Conservation (phyloP, 2,113 vertebrate species). For the Tenrec ecaudatus region DNA sequence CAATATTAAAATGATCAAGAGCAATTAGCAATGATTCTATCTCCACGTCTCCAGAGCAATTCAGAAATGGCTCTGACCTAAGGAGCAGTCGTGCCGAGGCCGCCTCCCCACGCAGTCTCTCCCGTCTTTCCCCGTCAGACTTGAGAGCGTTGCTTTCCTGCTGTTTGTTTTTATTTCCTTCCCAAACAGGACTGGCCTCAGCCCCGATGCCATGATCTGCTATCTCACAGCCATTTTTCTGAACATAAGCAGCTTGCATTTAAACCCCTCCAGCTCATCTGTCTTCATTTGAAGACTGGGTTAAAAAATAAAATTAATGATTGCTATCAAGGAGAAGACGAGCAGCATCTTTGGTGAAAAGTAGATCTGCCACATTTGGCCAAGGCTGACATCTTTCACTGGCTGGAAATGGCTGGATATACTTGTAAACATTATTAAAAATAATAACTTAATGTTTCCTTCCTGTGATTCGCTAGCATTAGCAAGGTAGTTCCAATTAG, state of each 20-base stretch:
- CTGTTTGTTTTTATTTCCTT: slow-evolving; percentile 72
- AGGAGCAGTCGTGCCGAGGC: background rate
- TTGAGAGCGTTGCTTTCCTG: slow-evolving; percentile 14
- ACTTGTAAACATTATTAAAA: slow-evolving; percentile 98
- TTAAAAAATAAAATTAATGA: slow-evolving; percentile 97
- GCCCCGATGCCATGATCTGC: slow-evolving; percentile 84
- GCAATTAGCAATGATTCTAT: slow-evolving; percentile 76
- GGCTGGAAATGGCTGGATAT: slow-evolving; percentile 93
- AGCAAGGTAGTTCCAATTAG: slow-evolving; percentile 94
- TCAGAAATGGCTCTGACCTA: slow-evolving; percentile 36
- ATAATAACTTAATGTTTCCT: slow-evolving; percentile 97
- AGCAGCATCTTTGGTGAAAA: slow-evolving; percentile 93
- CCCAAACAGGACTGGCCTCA: slow-evolving; percentile 76
- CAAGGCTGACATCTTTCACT: slow-evolving; percentile 95
- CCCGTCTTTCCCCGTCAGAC: background rate
- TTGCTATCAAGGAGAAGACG: slow-evolving; percentile 93
- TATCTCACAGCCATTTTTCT: slow-evolving; percentile 89
- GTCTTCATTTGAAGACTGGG: slow-evolving; percentile 95
- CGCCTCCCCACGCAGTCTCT: background rate
- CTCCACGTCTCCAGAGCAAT: slow-evolving; percentile 73
- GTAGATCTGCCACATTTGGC: slow-evolving; percentile 93
- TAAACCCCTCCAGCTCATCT: slow-evolving; percentile 90
- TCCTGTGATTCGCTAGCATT: slow-evolving; percentile 92
- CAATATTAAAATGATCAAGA: slow-evolving; percentile 75
- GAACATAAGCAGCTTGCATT: slow-evolving; percentile 91